These are phyloP conservation scores for Daubentonia madagascariensis DNA, from an alignment of 2,113 vertebrate species.

Conservation along the genomic window DNA sequence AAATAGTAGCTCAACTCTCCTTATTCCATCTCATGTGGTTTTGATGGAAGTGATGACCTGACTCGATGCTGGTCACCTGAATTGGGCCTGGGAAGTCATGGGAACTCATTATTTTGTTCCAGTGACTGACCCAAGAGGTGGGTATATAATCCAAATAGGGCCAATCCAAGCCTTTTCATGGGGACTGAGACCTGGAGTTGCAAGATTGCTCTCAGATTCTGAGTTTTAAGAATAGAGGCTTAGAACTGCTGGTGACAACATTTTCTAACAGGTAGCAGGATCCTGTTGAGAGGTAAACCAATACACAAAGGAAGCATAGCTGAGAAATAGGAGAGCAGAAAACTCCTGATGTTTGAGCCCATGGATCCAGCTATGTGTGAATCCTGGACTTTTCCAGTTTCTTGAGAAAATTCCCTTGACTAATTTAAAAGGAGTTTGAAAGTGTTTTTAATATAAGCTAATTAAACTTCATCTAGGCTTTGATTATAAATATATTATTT, in stretches of 20 bases:
- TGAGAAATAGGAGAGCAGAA: background rate
- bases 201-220: background rate
- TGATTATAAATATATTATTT: background rate
- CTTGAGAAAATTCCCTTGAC: background rate
- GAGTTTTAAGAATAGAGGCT: background rate
- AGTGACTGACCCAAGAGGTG: background rate
- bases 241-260: background rate
- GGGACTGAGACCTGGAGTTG: background rate
- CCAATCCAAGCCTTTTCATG: background rate
- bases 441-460: background rate
- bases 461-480: background rate
- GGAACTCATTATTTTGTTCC: background rate
- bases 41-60: background rate
- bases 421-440: background rate
- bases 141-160: background rate
- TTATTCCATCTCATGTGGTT: background rate
- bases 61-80: background rate
- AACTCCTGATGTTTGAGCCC: fast-evolving
- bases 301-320: background rate
- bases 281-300: background rate
- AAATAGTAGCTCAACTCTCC: background rate
- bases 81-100: too few relatives aligned
- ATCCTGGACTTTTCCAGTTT: background rate
- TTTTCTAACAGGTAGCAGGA: background rate
- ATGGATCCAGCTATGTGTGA: background rate